A percentile compares a stretch with the other conserved stretches of the same genome.
These are phyloP conservation scores for Oasisia sp. DNA, from an alignment of 2,888 invertebrate genomes.

Conservation along the genomic window DNA sequence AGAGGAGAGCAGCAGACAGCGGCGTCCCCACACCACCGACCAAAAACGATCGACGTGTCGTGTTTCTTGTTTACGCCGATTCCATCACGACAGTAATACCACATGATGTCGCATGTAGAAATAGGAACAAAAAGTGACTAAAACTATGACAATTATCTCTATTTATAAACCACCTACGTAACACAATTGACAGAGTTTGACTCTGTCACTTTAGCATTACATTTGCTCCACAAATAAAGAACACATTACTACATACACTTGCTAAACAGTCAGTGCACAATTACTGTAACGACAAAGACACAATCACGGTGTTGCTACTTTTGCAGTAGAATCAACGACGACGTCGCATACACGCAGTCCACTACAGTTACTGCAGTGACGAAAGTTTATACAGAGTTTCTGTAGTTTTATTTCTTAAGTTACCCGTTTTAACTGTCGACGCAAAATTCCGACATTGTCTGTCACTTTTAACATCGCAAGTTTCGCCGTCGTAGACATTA, in stretches of 20 bases:
- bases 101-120: too few relatives aligned
- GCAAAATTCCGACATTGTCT: slow-evolving; percentile 6
- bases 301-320: background rate
- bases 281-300: background rate
- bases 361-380: background rate
- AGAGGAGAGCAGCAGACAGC: too few relatives aligned
- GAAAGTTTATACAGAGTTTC: background rate
- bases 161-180: background rate
- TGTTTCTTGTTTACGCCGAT: too few relatives aligned
- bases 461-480: slow-evolving; percentile 12
- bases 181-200: background rate
- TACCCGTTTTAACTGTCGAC: background rate
- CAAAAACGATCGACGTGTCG: too few relatives aligned
- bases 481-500: background rate
- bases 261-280: background rate
- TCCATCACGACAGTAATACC: too few relatives aligned
- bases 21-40: too few relatives aligned
- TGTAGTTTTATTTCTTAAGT: background rate
- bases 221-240: background rate
- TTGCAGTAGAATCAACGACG: background rate
- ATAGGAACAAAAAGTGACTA: too few relatives aligned
- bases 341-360: background rate
- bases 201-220: background rate
- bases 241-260: background rate
- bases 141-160: background rate